Conservation (phyloP, 2,797 vertebrate genomes). For the Ispidina lecontei region DNA sequence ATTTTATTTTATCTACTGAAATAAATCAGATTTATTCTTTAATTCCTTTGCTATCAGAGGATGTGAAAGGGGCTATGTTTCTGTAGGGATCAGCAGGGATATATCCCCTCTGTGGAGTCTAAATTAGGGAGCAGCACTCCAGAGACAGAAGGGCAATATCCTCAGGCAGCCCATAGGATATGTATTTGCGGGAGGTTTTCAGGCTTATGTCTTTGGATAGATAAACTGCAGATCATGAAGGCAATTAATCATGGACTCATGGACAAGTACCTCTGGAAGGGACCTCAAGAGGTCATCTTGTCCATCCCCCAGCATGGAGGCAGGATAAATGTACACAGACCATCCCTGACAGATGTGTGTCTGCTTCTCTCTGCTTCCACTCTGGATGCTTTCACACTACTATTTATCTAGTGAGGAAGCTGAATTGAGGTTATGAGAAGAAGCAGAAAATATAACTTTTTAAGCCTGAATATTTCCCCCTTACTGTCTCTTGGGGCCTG, state of each 20-base stretch:
- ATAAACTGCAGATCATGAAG: slow-evolving; percentile 47
- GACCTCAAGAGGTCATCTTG: slow-evolving; percentile 57
- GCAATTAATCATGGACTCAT: slow-evolving; percentile 56
- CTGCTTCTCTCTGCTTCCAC: slow-evolving; percentile 49
- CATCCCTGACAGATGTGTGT: slow-evolving; percentile 50
- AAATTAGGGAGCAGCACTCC: neutral
- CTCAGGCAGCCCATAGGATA: neutral
- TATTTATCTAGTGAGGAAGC: slow-evolving; percentile 7
- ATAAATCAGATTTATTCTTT: slow-evolving; percentile 26
- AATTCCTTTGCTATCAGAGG: neutral
- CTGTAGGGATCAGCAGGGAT: neutral
- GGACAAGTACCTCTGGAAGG: slow-evolving; percentile 37
- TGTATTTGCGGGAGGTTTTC: slow-evolving; percentile 30
- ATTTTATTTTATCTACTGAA: neutral
- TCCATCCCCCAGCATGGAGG: slow-evolving; percentile 18
- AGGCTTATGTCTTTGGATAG: slow-evolving; percentile 49
- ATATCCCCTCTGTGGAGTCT: neutral
- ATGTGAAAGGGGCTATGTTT: neutral
- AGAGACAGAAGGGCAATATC: neutral
- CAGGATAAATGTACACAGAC: slow-evolving; percentile 55
- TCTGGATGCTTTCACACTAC: neutral
- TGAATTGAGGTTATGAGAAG: neutral
- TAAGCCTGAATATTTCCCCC: slow-evolving; percentile 19
- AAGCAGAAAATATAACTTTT: slow-evolving; percentile 21
- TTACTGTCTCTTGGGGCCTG: neutral